Percentiles rank a stretch among this genome's conserved stretches.
Evolutionary conservation across 2,113 vertebrate species (phyloP).

Genomic region (Orthonyx spaldingii): DNA sequence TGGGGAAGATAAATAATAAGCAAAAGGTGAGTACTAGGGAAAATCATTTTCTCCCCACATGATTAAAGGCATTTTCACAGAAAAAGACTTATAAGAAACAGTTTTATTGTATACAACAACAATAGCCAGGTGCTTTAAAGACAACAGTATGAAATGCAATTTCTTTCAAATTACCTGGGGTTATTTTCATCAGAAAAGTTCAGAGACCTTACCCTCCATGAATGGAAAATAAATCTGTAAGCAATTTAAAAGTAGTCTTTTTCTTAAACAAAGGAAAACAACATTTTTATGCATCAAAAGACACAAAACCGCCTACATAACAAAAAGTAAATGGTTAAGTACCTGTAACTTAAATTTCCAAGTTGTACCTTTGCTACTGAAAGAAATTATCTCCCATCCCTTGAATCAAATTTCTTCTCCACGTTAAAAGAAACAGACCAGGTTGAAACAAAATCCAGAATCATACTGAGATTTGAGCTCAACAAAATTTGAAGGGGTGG

Average conservation of each 20-base stretch:
- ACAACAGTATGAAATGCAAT: background rate
- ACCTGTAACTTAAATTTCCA: background rate
- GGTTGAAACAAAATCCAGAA: background rate
- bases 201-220: background rate
- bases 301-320: background rate
- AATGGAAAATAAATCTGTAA: background rate
- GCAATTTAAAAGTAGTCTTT: background rate
- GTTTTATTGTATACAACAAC: background rate
- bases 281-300: background rate
- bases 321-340: background rate
- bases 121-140: background rate
- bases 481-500: background rate
- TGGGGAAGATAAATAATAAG: background rate
- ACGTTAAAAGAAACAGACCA: background rate
- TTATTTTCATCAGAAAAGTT: slow-evolving; percentile 27
- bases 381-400: background rate
- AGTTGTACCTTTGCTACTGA: background rate
- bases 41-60: background rate
- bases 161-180: slow-evolving; percentile 19
- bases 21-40: background rate
- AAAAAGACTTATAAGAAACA: background rate
- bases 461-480: background rate
- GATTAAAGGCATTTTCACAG: background rate
- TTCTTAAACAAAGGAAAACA: background rate
- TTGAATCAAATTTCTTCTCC: background rate